Evolutionary conservation across 2,888 invertebrate genomes (phyloP), one percentile per base, ranked within the genome.

Genomic region (Acutogordius australiensis): DNA sequence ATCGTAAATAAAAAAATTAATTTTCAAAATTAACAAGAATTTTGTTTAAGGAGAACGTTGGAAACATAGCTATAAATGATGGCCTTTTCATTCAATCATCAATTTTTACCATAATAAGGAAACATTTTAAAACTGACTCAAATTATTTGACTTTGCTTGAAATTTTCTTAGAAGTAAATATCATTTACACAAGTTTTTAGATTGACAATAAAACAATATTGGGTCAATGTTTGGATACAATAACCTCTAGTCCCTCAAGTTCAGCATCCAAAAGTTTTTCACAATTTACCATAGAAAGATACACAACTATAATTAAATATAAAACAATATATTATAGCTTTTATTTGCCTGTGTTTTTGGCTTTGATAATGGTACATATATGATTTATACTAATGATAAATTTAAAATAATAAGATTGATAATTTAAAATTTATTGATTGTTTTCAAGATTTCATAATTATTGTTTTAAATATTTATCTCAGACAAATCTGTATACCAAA

Each of bases 21-120:
- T 26, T 21, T 56, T 27, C 56, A 26, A 21, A 56, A 13, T 56
- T 37, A 13, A 37, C 37, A 13, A 13, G 18, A 37, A 13, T 13
- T 37, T 8, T 13, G 21, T 18, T 57, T 57, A 27, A 57, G 58
- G 58, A 57, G 8, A 4, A 57, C 28, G 58, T 57, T 27, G 58
- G 58, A 27, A 57, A 28, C n/a, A 63, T 63, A 61, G 65, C 65
- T 29, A 62, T 64, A 8, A 65, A 66, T 61, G 65, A 65, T 62
- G 60, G 62, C 18, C 29, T 61, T 21, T 61, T 28, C 26, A 23
- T 29, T 13, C n/a, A 30, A 61, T 61, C 59, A 61, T 61, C 29
- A 27, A 60, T 60, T 26, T 61, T 2, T 30, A 51, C 45, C 21
- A 26, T 61, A 18, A 2, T 62, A 45, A 51, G n/a, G 2, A 44